Evolutionary conservation across 2,888 invertebrate species (phyloP), one percentile per base, ranked within the genome.

Genomic region (Anaspis maculata): DNA sequence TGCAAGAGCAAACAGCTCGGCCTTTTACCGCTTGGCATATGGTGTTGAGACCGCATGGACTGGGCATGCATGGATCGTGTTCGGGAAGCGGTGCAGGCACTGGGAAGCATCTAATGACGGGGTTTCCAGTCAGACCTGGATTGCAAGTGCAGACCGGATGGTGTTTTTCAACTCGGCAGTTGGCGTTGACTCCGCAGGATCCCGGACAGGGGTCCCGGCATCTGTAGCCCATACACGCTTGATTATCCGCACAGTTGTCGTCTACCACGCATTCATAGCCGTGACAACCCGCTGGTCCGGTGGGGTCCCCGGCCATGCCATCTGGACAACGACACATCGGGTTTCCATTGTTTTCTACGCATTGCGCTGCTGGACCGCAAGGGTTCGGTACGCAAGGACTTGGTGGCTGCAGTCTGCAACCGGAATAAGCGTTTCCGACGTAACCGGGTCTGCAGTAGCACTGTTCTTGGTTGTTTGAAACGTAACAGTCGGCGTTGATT

Each of bases 201-300:
- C 86, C 86, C 0, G 84, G 80, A 49, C 88, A 89, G 14, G 88
- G 87, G 63, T 88, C 83, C 42, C 76, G 71, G 53, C 90, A 90
- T 49, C 76, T 73, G 56, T 83, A 83, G 15, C 83, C 82, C 56
- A 88, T 81, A 52, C 89, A 89, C 13, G 85, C 83, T 61, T 76
- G 75, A 49, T 76, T 72, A 34, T 69, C 60, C 13, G 76, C 69
- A 57, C 90, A 90, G 57, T 88, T 87, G 32, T 79, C 77, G 55
- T 90, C 85, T 13, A 79, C 72, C 54, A 79, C 77, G 61, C 89
- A 89, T 67, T 87, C 85, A 39, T 79, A 78, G n/a, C 81, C 77
- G 45, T 77, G 77, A 49, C 87, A 87, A 3, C 86, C 86, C 27
- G 69, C 68, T 2, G 71, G 55, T 36, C 82, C 77, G 14, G 78